Percentiles rank a stretch among this genome's conserved stretches.
Conservation (phyloP, 2,888 invertebrate species). For the Papilio elwesi region DNA sequence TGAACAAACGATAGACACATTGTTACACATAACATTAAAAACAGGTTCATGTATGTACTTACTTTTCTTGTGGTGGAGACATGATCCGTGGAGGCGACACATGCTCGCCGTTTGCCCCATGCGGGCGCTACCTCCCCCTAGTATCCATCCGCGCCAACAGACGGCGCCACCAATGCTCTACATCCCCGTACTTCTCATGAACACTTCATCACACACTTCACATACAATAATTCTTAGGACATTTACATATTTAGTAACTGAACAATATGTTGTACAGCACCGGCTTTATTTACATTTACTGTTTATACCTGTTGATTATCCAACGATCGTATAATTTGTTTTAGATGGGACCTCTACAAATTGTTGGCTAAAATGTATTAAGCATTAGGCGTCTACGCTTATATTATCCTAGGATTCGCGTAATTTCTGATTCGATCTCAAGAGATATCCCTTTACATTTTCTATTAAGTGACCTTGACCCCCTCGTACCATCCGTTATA, state of each 20-base stretch:
- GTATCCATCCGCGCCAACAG: conserved; percentile 68
- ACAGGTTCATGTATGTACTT: conserved; percentile 63
- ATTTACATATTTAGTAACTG: conserved; percentile 52
- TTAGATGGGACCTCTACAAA: too few relatives aligned
- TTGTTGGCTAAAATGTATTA: too few relatives aligned
- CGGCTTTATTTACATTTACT: conserved; percentile 46
- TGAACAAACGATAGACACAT: too few relatives aligned
- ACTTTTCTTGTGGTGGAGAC: conserved; percentile 91
- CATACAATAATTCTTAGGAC: conserved; percentile 54
- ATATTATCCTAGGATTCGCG: too few relatives aligned
- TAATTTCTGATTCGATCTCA: too few relatives aligned
- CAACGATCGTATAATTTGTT: conserved; percentile 5
- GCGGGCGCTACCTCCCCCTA: conserved; percentile 81
- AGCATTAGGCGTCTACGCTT: too few relatives aligned
- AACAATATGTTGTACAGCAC: conserved; percentile 56
- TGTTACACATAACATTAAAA: too few relatives aligned
- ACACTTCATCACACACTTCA: conserved; percentile 64
- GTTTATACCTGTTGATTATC: conserved; percentile 46
- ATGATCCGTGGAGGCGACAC: conserved; percentile 91
- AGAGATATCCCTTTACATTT: too few relatives aligned
- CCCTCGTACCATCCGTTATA: too few relatives aligned
- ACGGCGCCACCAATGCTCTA: conserved; percentile 57
- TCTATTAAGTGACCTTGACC: too few relatives aligned
- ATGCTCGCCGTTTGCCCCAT: conserved; percentile 93
- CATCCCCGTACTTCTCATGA: conserved; percentile 55